Evolutionary conservation across 2,797 vertebrate species (phyloP).

Genomic region (Odontamblyopus rebecca): DNA sequence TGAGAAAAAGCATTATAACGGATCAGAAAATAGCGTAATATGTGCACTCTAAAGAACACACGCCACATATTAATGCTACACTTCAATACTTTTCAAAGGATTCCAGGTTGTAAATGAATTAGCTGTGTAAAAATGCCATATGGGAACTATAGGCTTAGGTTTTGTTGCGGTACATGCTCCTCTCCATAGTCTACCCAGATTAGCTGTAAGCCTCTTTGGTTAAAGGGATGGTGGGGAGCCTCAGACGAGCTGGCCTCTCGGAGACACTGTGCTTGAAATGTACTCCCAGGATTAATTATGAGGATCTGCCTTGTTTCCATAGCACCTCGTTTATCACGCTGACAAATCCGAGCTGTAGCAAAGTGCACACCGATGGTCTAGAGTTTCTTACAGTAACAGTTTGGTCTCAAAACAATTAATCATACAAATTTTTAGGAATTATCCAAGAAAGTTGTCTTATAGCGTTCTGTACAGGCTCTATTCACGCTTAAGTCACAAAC

Average conservation of each 20-base stretch:
- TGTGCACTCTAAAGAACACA: no score
- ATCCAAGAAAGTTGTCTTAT: not conserved
- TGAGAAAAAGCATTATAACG: no score
- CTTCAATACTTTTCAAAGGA: not conserved
- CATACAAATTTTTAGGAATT: not conserved
- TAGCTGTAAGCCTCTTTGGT: conserved; percentile 78
- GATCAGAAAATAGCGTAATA: no score
- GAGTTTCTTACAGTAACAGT: not conserved
- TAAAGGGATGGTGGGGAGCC: conserved; percentile 53
- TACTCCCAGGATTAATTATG: conserved; percentile 50
- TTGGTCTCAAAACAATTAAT: not conserved
- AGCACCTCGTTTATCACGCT: conserved; percentile 40
- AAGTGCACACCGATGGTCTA: not conserved
- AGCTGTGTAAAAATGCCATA: conserved; percentile 67
- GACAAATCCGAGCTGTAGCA: conserved; percentile 7
- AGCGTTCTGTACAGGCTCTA: not conserved
- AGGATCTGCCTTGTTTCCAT: conserved; percentile 33
- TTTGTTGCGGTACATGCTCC: conserved; percentile 62
- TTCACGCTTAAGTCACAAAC: no score
- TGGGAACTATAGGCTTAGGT: conserved; percentile 66
- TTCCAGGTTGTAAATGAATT: conserved; percentile 33
- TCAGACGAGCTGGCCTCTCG: conserved; percentile 35
- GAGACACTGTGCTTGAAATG: conserved; percentile 49
- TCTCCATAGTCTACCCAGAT: conserved; percentile 73
- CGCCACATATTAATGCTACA: no score